These are phyloP conservation scores for Bubo blakistoni DNA, from an alignment of 2,113 vertebrate genomes.

Conservation along the genomic window DNA sequence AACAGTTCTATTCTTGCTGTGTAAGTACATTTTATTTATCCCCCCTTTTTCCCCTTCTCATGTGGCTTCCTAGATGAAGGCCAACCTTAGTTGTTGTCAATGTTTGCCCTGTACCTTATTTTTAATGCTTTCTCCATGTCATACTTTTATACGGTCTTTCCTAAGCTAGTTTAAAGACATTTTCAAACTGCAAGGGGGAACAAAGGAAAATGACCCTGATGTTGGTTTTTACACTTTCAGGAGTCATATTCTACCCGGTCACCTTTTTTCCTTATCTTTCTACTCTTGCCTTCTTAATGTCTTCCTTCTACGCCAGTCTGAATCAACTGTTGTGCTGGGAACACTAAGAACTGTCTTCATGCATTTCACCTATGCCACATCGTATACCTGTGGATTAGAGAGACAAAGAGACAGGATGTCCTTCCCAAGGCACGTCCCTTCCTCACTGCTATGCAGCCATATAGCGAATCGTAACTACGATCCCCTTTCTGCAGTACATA, in stretches of 20 bases:
- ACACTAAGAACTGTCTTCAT: neutral
- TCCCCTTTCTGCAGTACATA: neutral
- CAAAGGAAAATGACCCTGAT: neutral
- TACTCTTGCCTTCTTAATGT: neutral
- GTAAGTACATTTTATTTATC: neutral
- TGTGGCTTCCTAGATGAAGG: neutral
- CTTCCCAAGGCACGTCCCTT: neutral
- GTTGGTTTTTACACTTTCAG: neutral
- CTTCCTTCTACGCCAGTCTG: neutral
- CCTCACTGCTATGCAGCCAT: neutral
- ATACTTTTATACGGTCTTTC: neutral
- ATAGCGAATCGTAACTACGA: neutral
- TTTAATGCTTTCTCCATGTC: neutral
- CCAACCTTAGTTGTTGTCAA: neutral
- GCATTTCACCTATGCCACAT: neutral
- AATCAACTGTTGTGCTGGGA: neutral
- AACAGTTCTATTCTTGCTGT: neutral
- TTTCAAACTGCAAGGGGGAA: neutral
- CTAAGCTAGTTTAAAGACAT: neutral
- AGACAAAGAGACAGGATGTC: neutral
- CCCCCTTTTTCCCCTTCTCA: neutral
- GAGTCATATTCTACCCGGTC: neutral
- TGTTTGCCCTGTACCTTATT: neutral
- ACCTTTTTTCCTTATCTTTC: neutral
- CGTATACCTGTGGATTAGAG: rapidly evolving